Base-by-base conservation (phyloP, 1,140 invertebrate species). In the Leptestheria dahalacensis region DNA sequence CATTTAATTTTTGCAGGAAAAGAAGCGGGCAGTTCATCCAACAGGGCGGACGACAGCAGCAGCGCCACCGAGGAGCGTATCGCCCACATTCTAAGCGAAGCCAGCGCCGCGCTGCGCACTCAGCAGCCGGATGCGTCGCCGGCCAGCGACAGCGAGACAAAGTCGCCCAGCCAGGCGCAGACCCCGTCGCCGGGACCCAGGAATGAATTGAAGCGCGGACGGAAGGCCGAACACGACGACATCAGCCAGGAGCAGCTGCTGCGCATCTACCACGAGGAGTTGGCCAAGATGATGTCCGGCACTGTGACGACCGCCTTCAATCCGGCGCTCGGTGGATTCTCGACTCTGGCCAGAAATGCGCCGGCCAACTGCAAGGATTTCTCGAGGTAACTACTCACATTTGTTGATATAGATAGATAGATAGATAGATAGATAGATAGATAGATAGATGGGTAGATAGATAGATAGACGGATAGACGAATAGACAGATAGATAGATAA, bases 221-320 rank as follows among this genome's bases (percentile, higher is more conserved):
- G 86, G 66, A 86, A 90, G 67, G 86, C 89, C 69, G 85, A 90
- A 72, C 90, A 92, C 70, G 90, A 94, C 70, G 90, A 95, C 74
- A 89, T 94, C 74, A 85, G 93, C 51, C 92, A 95, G 73, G 95
- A 97, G 69, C 95, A 97, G 74, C 91, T 99, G 65, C 84, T 91
- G 12, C 80, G 91, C 67, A 93, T 98, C 66, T 98, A 98, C 70
- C 91, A 97, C 66, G 93, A 97, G 70, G 91, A 97, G 69, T 74
- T 97, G 47, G 85, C 88, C 49, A 95, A 96, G 70, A 78, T 97
- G n/a, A 91, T 92, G 82, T 85, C 85, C 26, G 33, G 33, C 6
- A 9, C 33, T 71, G 65, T 65, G 83, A 86, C 24, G 84, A 85
- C 66, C 61, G 76, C 82, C 24, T 80, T 79, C 48, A 81, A 78